Evolutionary conservation across 2,797 vertebrate genomes (phyloP).

Genomic region (Chaunax sp.): DNA sequence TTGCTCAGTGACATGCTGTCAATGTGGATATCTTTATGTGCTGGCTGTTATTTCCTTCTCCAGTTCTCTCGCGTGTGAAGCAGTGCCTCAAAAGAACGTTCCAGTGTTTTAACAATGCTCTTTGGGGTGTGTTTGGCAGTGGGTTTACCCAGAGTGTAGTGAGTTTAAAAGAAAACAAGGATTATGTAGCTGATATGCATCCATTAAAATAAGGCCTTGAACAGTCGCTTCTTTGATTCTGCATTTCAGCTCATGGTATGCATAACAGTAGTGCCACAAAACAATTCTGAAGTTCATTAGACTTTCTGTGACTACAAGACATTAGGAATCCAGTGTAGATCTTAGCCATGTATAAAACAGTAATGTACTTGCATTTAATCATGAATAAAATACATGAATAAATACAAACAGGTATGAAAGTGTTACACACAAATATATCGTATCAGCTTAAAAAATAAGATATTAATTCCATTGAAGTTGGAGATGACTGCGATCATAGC

Average conservation of each 20-base stretch:
- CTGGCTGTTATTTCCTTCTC: constrained; percentile 36
- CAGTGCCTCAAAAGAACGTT: constrained; percentile 49
- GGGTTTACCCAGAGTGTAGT: constrained; percentile 19
- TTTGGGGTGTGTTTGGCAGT: constrained; percentile 37
- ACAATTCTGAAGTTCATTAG: background rate
- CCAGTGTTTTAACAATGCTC: constrained; percentile 42
- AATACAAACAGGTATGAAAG: background rate
- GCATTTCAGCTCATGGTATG: constrained; percentile 28
- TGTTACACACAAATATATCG: too few species aligned
- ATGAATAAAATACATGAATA: background rate
- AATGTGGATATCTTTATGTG: constrained; percentile 20
- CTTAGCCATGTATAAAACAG: background rate
- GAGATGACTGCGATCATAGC: too few species aligned
- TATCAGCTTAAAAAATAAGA: background rate
- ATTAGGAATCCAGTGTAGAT: background rate
- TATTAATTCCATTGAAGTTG: too few species aligned
- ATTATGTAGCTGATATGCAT: constrained; percentile 40
- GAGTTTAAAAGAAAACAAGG: constrained; percentile 47
- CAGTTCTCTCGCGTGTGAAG: constrained; percentile 17
- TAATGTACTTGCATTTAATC: constrained; percentile 1
- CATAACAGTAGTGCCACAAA: background rate
- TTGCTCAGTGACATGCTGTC: constrained; percentile 10
- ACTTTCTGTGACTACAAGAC: background rate
- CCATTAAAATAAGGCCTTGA: constrained; percentile 26
- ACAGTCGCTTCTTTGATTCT: constrained; percentile 23